Base-by-base conservation (phyloP, 2,888 invertebrate genomes). In the Aphidoletes aphidimyza region DNA sequence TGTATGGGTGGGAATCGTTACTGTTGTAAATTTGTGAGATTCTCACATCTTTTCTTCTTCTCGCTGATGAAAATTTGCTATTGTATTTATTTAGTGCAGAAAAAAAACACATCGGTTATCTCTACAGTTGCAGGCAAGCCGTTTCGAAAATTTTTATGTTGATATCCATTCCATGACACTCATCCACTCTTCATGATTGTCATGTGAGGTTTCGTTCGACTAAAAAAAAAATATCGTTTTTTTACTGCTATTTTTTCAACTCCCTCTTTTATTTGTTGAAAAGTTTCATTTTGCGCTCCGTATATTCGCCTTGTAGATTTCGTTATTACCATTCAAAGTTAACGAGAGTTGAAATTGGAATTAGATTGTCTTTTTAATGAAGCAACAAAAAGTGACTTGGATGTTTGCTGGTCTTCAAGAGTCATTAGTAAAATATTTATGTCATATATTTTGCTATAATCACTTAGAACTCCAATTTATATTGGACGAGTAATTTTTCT, bases 101-200 rank as follows among this genome's bases (percentile, higher is more conserved):
- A 69, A 30, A 69, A 30, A 69, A 30, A 30, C 26, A 69, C 69
- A 69, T 69, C 30, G 30, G 69, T 69, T 69, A 69, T 69, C 69
- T 69, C 14, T 30, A 69, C 69, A 69, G 69, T 69, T 69, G 69
- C 69, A 69, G 69, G 69, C 69, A 30, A 69, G 69, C 69, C 34
- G 69, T 69, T 69, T 69, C 69, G 69, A 26, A 69, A 69, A 69
- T 69, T 69, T 69, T 69, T 69, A 69, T 69, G 69, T 69, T 69
- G 69, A 69, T 69, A 69, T 69, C 69, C 30, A 69, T 54, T 54
- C 54, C 26, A 54, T 54, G 26, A 26, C 54, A 54, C 30, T 69
- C 69, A 69, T 69, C 69, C 69, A 69, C 69, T 69, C 30, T 30
- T 69, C 34, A 30, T 26, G 69, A 69, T 69, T 47, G 54, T 26